phyloP scores from a whole-genome alignment of 37 sponge, comb jelly and placozoan species.

The Petrosia ficiformis region DNA sequence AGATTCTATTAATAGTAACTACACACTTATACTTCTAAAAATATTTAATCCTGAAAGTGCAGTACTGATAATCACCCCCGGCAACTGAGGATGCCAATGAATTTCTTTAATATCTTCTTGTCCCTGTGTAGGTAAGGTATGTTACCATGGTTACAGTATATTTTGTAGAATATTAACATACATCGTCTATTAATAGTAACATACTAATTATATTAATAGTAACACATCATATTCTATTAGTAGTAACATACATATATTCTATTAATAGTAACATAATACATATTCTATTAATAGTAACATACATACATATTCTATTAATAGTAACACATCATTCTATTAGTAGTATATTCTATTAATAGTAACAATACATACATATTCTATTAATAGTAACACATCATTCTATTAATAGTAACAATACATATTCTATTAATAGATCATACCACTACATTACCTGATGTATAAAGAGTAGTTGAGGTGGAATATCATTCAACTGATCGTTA shows the following conservation, averaged over 20 bases:
- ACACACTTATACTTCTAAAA: constrained; percentile 96
- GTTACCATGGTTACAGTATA: constrained; percentile 5
- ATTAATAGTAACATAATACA: too few relatives aligned
- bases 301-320: too few relatives aligned
- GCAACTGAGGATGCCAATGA: constrained; percentile 98
- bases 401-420: neutral
- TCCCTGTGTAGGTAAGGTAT: constrained; percentile 52
- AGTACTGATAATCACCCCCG: constrained; percentile 89
- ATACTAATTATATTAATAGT: too few relatives aligned
- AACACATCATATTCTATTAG: too few relatives aligned
- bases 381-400: too few relatives aligned
- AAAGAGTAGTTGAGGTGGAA: constrained; percentile 96
- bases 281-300: too few relatives aligned
- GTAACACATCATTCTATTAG: too few relatives aligned
- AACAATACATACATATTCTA: too few relatives aligned
- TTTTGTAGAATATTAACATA: too few relatives aligned
- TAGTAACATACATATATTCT: too few relatives aligned
- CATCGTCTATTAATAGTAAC: too few relatives aligned
- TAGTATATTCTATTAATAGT: too few relatives aligned
- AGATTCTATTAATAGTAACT: neutral
- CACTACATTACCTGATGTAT: constrained; percentile 72
- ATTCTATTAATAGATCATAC: neutral
- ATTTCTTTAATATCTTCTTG: constrained; percentile 96
- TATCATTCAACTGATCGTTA: constrained; percentile 17
- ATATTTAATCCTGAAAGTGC: constrained; percentile 91